Percentiles rank a stretch among this genome's conserved stretches.
phyloP scores from a whole-genome alignment of 1,140 invertebrate species.

The Sesamia nonagrioides region DNA sequence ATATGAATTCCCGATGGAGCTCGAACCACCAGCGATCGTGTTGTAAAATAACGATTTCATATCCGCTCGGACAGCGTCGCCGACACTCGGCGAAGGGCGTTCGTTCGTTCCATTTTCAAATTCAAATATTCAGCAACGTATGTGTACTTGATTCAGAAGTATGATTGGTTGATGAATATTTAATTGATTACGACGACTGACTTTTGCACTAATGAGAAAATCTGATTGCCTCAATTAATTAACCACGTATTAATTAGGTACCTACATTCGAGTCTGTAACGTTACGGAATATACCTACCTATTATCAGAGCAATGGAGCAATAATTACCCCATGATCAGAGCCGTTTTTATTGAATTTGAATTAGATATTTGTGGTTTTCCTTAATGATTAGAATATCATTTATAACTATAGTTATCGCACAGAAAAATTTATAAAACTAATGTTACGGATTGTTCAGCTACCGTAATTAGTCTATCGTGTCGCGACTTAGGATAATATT shows the following conservation, averaged over 20 bases:
- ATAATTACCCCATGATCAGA: too few species aligned
- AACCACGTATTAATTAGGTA: too few species aligned
- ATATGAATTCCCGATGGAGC: slow-evolving; percentile 26
- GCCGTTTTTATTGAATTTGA: not conserved
- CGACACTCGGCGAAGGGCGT: slow-evolving; percentile 16
- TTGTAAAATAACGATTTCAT: slow-evolving; percentile 48
- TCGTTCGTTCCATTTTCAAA: slow-evolving; percentile 40
- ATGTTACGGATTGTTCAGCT: not conserved
- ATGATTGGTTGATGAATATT: slow-evolving; percentile 28
- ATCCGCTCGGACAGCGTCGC: slow-evolving; percentile 39
- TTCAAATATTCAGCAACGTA: slow-evolving; percentile 39
- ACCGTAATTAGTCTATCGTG: too few species aligned
- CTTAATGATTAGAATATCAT: not conserved
- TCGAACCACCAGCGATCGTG: slow-evolving; percentile 19
- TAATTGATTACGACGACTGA: not conserved
- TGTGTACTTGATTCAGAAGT: slow-evolving; percentile 20
- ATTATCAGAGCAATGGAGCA: too few species aligned
- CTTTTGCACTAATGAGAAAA: slow-evolving; percentile 1
- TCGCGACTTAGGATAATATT: too few species aligned
- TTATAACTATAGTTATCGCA: not conserved
- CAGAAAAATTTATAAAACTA: not conserved
- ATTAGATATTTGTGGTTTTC: not conserved
- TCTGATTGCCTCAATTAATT: too few species aligned
- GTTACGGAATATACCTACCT: too few species aligned
- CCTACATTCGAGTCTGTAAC: too few species aligned